Evolutionary conservation across 1,140 invertebrate species (phyloP).

Genomic region (Aphelinus certus): DNA sequence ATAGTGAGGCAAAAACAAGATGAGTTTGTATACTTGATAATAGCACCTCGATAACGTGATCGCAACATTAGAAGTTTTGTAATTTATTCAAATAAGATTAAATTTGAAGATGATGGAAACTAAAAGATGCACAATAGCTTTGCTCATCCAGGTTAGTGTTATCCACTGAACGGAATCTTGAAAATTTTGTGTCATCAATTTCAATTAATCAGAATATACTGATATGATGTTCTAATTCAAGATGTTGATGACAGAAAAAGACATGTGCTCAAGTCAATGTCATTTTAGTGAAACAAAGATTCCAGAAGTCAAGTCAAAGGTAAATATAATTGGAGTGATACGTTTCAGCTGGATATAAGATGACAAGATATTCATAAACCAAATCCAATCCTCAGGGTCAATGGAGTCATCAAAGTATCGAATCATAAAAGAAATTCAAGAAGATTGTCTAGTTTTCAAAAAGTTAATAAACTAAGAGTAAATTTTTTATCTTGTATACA

Average conservation of each 20-base stretch:
- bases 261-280: conserved; percentile 73
- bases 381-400: conserved; percentile 57
- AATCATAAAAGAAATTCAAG: conserved; percentile 45
- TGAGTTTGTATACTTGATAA: too few species aligned
- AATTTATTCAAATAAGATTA: too few species aligned
- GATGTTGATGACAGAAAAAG: conserved; percentile 59
- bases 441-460: conserved; percentile 46
- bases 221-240: neutral
- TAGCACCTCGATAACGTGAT: too few species aligned
- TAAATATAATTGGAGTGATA: conserved; percentile 50
- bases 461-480: conserved; percentile 70
- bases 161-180: conserved; percentile 64
- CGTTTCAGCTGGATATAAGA: conserved; percentile 52
- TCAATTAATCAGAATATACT: neutral
- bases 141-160: too few species aligned
- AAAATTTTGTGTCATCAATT: conserved; percentile 68
- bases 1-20: too few species aligned
- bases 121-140: conserved; percentile 68
- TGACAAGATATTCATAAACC: conserved; percentile 63
- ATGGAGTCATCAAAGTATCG: conserved; percentile 69
- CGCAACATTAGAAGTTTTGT: too few species aligned
- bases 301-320: conserved; percentile 78
- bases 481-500: conserved; percentile 63
- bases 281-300: conserved; percentile 70
- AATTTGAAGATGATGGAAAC: conserved; percentile 46